Percentiles rank a stretch among this genome's conserved stretches.
phyloP scores from a whole-genome alignment of 2,797 vertebrate species.

The Carcharodon carcharias region DNA sequence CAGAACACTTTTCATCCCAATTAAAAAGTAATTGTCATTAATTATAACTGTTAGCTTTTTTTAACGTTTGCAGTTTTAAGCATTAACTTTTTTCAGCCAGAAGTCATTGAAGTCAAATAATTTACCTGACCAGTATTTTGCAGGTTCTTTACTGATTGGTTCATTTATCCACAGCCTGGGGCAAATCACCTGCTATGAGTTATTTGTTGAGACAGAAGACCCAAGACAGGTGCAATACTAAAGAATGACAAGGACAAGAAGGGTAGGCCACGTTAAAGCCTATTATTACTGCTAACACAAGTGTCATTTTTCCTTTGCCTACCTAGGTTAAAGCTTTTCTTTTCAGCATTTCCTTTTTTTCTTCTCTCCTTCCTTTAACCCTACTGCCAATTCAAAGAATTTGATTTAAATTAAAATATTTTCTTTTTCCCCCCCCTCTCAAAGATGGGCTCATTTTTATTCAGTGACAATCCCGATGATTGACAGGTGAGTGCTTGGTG shows the following conservation, averaged over 20 bases:
- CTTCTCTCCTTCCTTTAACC: not conserved
- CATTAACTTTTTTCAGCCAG: constrained; percentile 35
- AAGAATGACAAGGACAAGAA: constrained; percentile 39
- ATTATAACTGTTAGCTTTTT: not conserved
- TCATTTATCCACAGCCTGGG: constrained; percentile 41
- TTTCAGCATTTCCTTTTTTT: constrained; percentile 51
- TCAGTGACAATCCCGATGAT: constrained; percentile 70
- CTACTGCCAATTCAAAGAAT: constrained; percentile 60
- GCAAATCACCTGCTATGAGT: constrained; percentile 46
- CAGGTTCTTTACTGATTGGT: constrained; percentile 44
- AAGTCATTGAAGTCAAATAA: constrained; percentile 41
- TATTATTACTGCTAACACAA: constrained; percentile 49
- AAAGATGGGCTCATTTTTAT: constrained; percentile 64
- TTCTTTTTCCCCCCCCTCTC: constrained; percentile 46
- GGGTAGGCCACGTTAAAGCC: constrained; percentile 48
- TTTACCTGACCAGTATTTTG: constrained; percentile 50
- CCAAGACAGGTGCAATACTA: constrained; percentile 42
- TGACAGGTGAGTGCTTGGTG: constrained; percentile 68
- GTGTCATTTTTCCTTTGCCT: constrained; percentile 49
- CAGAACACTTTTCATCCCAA: not conserved
- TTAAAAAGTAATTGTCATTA: not conserved
- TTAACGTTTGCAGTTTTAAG: not conserved
- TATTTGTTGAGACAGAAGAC: constrained; percentile 43
- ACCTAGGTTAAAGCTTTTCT: constrained; percentile 49
- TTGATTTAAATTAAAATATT: constrained; percentile 76